Percentiles rank a stretch among this genome's conserved stretches.
These are phyloP conservation scores for Strigamia maritima DNA, from an alignment of 2,888 invertebrate genomes.

Conservation along the genomic window DNA sequence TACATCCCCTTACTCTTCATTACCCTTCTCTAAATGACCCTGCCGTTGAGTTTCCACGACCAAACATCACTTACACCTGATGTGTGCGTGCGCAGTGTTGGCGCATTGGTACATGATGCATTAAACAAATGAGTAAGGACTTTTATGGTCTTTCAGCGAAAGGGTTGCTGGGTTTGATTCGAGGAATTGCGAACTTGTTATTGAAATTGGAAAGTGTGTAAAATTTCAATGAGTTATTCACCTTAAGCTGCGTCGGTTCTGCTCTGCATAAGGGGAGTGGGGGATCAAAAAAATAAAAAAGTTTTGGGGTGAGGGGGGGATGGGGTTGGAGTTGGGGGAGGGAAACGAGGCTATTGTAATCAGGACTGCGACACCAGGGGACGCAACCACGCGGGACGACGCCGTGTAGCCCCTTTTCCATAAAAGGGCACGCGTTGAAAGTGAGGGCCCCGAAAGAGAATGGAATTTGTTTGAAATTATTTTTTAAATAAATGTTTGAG, in stretches of 20 bases:
- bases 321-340: conserved; percentile 11
- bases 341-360: conserved; percentile 12
- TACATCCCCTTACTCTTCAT: neutral
- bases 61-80: neutral
- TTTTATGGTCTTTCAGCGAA: neutral
- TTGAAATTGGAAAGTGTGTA: neutral
- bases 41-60: neutral
- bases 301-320: neutral
- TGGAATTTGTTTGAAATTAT: conserved; percentile 16
- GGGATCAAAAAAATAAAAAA: neutral
- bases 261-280: neutral
- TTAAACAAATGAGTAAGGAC: neutral
- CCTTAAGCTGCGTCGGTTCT: neutral
- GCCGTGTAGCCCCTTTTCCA: neutral
- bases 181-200: neutral
- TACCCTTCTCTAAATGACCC: neutral
- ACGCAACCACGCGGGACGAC: conserved; percentile 20
- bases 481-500: conserved; percentile 1
- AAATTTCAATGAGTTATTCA: conserved; percentile 22
- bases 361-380: conserved; percentile 15
- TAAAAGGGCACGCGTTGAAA: conserved; percentile 16
- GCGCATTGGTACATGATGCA: no score
- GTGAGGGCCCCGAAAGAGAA: neutral
- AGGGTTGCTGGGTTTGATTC: neutral
- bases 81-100: neutral